A percentile compares a stretch with the other conserved stretches of the same genome.
phyloP scores from a whole-genome alignment of 2,113 vertebrate genomes.

The Notothenia coriiceps region DNA sequence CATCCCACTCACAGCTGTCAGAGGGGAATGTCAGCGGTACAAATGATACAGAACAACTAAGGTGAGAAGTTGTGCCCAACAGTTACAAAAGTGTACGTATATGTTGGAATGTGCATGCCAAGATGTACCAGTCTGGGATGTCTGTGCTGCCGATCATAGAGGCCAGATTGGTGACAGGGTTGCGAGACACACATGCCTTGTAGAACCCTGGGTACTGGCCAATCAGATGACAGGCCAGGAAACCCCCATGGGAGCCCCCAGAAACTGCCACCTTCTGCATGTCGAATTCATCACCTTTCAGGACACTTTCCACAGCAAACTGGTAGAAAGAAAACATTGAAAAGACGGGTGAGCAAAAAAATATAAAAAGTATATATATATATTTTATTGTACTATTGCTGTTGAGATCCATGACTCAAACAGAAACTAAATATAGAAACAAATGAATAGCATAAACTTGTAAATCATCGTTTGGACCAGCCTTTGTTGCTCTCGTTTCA shows the following conservation, averaged over 20 bases:
- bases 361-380: no score
- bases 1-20: constrained; percentile 5
- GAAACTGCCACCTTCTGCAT: constrained; percentile 85
- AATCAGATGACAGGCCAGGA: constrained; percentile 94
- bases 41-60: constrained; percentile 12
- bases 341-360: not conserved
- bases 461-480: no score
- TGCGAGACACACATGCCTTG: constrained; percentile 89
- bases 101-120: not conserved
- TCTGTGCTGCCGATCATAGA: constrained; percentile 92
- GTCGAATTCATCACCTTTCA: constrained; percentile 85
- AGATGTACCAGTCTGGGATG: constrained; percentile 93
- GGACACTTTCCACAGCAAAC: constrained; percentile 89
- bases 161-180: constrained; percentile 93
- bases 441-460: not conserved
- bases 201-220: constrained; percentile 94
- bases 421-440: constrained; percentile 4
- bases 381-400: not conserved
- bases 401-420: not conserved
- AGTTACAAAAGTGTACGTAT: not conserved
- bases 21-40: not conserved
- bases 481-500: not conserved
- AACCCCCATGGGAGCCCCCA: constrained; percentile 95
- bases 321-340: constrained; percentile 58
- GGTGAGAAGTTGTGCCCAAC: not conserved